Conservation (phyloP, 2,797 vertebrate genomes). For the Cephalopachus bancanus region DNA sequence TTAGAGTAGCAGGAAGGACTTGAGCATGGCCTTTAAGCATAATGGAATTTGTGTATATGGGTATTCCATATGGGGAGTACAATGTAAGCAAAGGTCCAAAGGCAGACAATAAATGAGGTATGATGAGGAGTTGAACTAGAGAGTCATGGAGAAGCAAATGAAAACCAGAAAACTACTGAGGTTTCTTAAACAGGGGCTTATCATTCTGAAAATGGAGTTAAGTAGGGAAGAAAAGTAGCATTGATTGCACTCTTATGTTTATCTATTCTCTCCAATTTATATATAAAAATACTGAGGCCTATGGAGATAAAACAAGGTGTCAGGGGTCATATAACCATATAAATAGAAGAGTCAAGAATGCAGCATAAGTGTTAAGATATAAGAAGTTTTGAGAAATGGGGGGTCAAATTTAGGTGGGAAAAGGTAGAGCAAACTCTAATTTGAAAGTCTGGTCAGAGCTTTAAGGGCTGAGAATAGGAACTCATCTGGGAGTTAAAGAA, state of each 20-base stretch:
- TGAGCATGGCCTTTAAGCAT: background rate
- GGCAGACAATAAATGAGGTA: background rate
- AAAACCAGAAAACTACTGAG: background rate
- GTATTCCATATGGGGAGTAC: background rate
- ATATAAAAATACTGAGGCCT: background rate
- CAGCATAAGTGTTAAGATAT: constrained; percentile 1
- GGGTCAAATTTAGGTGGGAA: background rate
- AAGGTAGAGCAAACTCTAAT: background rate
- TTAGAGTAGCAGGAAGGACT: background rate
- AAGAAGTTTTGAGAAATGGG: constrained; percentile 35
- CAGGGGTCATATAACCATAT: background rate
- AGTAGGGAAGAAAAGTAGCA: background rate
- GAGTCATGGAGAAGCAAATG: background rate
- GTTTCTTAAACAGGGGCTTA: background rate
- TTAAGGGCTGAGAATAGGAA: background rate
- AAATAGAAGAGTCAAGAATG: constrained; percentile 23
- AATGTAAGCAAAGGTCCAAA: background rate
- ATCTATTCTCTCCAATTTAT: constrained; percentile 6
- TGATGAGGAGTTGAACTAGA: background rate
- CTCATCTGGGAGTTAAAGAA: background rate
- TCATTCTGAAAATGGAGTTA: background rate
- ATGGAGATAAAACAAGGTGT: constrained; percentile 17
- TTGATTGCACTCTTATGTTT: background rate
- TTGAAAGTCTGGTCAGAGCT: background rate
- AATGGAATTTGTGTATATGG: background rate